Evolutionary conservation across 23 tunicate genomes (phyloP).

Genomic region (Styela clava): DNA sequence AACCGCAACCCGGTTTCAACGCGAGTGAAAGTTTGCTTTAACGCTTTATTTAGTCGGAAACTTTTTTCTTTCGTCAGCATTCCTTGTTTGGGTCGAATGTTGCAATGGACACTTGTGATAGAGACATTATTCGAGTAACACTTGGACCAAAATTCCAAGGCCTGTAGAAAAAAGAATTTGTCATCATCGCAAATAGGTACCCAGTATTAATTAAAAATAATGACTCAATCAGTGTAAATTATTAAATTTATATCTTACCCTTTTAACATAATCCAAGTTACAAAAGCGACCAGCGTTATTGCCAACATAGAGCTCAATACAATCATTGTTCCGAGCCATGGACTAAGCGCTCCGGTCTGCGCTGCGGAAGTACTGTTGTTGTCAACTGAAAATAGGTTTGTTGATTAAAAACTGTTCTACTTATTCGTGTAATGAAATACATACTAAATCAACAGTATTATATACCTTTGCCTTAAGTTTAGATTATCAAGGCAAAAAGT

Average conservation of each 20-base stretch:
- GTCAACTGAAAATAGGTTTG: slow-evolving; percentile 11
- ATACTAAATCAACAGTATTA: not conserved
- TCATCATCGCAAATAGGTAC: too few relatives aligned
- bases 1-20: too few relatives aligned
- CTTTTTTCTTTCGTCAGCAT: slow-evolving; percentile 32
- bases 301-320: slow-evolving; percentile 30
- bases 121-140: slow-evolving; percentile 20
- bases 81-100: not conserved
- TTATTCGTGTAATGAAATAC: not conserved
- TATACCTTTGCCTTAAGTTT: too few relatives aligned
- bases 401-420: not conserved
- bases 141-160: slow-evolving; percentile 36
- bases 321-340: slow-evolving; percentile 36
- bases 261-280: slow-evolving; percentile 36
- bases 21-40: too few relatives aligned
- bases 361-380: slow-evolving; percentile 24
- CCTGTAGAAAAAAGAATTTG: slow-evolving; percentile 6
- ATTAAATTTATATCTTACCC: slow-evolving; percentile 29
- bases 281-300: slow-evolving; percentile 18
- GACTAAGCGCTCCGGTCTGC: slow-evolving; percentile 12
- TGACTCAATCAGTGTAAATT: not conserved
- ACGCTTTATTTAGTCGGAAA: too few relatives aligned
- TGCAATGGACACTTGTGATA: slow-evolving; percentile 13
- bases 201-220: too few relatives aligned
- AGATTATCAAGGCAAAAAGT: too few relatives aligned